phyloP scores from a whole-genome alignment of 2,888 invertebrate species.

The Platycheirus albimanus region DNA sequence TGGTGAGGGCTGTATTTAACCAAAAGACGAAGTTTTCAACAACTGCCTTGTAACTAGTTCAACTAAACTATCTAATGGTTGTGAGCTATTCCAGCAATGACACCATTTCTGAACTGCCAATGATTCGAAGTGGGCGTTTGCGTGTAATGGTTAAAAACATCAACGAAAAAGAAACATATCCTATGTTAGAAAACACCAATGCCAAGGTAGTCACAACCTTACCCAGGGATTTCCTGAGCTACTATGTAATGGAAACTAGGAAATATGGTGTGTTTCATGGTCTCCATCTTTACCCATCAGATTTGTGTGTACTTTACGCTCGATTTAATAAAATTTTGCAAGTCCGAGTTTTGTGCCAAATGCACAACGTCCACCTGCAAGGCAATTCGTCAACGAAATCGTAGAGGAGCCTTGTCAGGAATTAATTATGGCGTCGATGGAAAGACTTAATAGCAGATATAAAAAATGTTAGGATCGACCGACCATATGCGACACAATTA shows the following conservation, averaged over 20 bases:
- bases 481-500: too few species aligned
- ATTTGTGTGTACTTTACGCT: slow-evolving; percentile 73
- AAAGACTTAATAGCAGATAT: too few species aligned
- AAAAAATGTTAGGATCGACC: too few species aligned
- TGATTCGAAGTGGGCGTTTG: slow-evolving; percentile 50
- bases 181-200: slow-evolving; percentile 62
- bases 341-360: too few species aligned
- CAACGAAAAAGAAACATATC: slow-evolving; percentile 60
- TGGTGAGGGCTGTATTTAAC: too few species aligned
- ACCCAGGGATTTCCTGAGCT: slow-evolving; percentile 69
- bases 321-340: slow-evolving; percentile 66
- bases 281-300: slow-evolving; percentile 73
- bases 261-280: slow-evolving; percentile 74
- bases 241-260: slow-evolving; percentile 51
- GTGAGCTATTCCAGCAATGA: slow-evolving; percentile 31
- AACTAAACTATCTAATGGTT: not conserved
- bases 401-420: too few species aligned
- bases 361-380: too few species aligned
- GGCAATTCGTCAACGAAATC: too few species aligned
- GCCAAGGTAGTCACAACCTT: slow-evolving; percentile 63
- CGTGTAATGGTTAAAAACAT: slow-evolving; percentile 66
- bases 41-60: not conserved
- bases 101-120: slow-evolving; percentile 60
- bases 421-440: too few species aligned
- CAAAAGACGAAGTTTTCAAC: too few species aligned